Evolutionary conservation across 2,888 invertebrate species (phyloP), one percentile per base, ranked within the genome.

Genomic region (Melanotus villosus): DNA sequence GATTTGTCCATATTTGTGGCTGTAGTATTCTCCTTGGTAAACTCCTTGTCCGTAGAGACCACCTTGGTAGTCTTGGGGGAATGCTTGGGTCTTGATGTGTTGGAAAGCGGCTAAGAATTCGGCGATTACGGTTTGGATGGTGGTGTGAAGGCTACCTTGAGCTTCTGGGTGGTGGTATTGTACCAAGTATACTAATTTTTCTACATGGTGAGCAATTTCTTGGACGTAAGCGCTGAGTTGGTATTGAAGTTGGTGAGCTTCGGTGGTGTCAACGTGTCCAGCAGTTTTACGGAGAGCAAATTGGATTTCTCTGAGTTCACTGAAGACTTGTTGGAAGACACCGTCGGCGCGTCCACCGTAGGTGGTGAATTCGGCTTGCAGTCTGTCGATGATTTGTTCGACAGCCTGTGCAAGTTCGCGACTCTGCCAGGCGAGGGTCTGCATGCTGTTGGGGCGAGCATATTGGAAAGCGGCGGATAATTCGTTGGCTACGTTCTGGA

Each of bases 381-480:
- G 56, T 32, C 19, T 30, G 30, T 23, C 21, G 64, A 64, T 41
- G 64, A 64, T 64, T 6, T 14, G 26, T 6, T 64, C 64, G 18
- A 64, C 16, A 19, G 14, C 19, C 10, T 43, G 52, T 9, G 41
- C 41, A 23, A 64, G 41, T 21, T 54, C 54, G 6, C 30, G 64
- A 45, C 43, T 30, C 56, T 64, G 64, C 64, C 64, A 64, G 23
- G 23, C 26, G 18, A 64, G 54, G 23, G 43, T 56, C 18, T 43
- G 23, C 2, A n/a, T 41, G 43, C 10, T 43, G 10, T 30, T 56
- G 14, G 62, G 62, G 38, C 41, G 50, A 18, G 16, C 62, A 12
- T 41, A 38, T 36, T 63, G 38, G 41, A 63, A 21, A 38, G 21
- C n/a, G 9, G 41, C 10, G 26, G 50, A 16, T 7, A 52, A 16